Percentiles rank a stretch among this genome's conserved stretches.
phyloP scores from a whole-genome alignment of 2,797 vertebrate species.

The Squalus acanthias region DNA sequence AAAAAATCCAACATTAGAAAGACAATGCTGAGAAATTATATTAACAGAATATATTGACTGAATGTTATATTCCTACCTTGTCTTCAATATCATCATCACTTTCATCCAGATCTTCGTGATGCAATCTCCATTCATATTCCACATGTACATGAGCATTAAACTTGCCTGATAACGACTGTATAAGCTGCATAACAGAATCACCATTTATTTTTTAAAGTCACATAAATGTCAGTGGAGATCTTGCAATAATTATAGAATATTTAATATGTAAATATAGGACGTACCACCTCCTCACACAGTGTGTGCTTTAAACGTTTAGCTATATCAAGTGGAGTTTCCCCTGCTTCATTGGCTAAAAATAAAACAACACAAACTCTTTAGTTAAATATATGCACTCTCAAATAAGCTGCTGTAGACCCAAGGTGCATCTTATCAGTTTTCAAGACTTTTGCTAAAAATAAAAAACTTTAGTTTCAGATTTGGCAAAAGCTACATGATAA shows the following conservation, averaged over 20 bases:
- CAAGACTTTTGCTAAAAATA: not conserved
- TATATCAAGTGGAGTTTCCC: constrained; percentile 91
- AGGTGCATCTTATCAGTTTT: not conserved
- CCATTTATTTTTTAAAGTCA: not conserved
- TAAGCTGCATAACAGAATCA: constrained; percentile 62
- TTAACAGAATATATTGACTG: not conserved
- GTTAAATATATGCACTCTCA: not conserved
- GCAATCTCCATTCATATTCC: constrained; percentile 95
- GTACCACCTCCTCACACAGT: constrained; percentile 95
- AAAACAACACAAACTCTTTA: constrained; percentile 16
- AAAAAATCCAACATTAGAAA: not conserved
- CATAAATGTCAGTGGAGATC: not conserved
- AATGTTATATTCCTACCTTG: constrained; percentile 58
- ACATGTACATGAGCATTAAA: constrained; percentile 95
- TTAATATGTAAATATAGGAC: constrained; percentile 43
- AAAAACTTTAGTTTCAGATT: not conserved
- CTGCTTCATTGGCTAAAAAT: constrained; percentile 82
- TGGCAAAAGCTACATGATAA: not conserved
- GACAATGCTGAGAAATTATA: not conserved
- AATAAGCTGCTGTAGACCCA: not conserved
- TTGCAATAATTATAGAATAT: not conserved
- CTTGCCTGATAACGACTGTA: constrained; percentile 84
- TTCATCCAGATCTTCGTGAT: constrained; percentile 91
- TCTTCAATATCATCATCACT: constrained; percentile 95
- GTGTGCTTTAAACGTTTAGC: constrained; percentile 84